Base-by-base conservation (phyloP, 2,113 vertebrate species). In the Otolemur garnettii region DNA sequence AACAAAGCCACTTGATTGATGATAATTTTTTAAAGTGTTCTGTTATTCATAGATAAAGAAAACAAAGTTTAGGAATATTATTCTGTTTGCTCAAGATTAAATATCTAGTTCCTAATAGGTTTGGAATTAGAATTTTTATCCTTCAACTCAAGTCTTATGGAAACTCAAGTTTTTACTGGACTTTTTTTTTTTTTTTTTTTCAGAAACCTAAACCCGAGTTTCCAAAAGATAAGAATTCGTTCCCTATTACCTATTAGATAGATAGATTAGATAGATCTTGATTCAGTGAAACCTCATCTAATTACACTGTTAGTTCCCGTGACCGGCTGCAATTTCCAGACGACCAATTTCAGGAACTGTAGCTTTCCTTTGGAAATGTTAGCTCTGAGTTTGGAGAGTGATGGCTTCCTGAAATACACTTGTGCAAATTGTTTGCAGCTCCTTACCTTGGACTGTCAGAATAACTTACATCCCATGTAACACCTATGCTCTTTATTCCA, bases 161-260 rank as follows among this genome's bases (percentile, higher is more conserved):
- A 96, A 93, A 77, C 18, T 60, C 26, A 91, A 91, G 57, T 89
- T 89, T 95, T 19, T 19, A 60, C 21, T 42, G 13, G 42, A 21
- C 5, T 95, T 93, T 91, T 50, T 50, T 95, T 93, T 91, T 93
- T 91, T 93, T 91, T 50, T 95, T 93, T 91, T 90, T 26, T 90
- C 18, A 68, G 42, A 85, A 95, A 55, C 5, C 1, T 91, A 95
- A 84, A 87, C 94, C 42, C 24, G 72, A 1, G 15, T 60, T 82
- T 96, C 59, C 38, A 35, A 77, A 89, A 50, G 17, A 83, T 59
- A 64, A 91, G 21, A 69, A 69, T 2, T 53, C 59, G 21, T 38
- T 85, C 2, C 5, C 1, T 26, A 22, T 87, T 87, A 6, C 57
- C 4, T 75, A 10, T 64, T 9, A 50, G 45, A 50, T 50, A 10